A percentile compares a stretch with the other conserved stretches of the same genome.
These are phyloP conservation scores for Tamandua tetradactyla DNA, from an alignment of 2,797 vertebrate species.

Conservation along the genomic window DNA sequence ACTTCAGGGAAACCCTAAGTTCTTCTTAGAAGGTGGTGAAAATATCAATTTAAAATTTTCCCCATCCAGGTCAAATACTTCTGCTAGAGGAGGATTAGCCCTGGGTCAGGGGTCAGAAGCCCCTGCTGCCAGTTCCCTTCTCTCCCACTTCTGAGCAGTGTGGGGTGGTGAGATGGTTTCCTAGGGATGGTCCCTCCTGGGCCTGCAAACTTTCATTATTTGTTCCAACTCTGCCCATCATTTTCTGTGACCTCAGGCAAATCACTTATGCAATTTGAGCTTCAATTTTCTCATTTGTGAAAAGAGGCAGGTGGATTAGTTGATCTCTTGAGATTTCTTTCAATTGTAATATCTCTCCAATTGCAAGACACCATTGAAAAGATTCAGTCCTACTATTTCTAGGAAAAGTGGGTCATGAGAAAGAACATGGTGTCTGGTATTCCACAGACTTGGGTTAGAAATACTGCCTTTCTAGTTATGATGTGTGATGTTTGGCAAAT, in stretches of 20 bases:
- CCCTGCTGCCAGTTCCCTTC: not conserved
- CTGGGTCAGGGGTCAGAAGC: not conserved
- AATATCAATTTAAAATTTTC: not conserved
- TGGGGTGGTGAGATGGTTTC: not conserved
- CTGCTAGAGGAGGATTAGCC: not conserved
- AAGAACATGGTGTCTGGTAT: not conserved
- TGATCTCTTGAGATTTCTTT: not conserved
- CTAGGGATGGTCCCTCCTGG: not conserved
- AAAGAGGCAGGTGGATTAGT: not conserved
- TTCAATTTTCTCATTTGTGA: conserved; percentile 2
- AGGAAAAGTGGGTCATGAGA: not conserved
- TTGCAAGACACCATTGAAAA: not conserved
- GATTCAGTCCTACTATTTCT: not conserved
- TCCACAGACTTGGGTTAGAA: not conserved
- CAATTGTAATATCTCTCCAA: not conserved
- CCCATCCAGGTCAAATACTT: not conserved
- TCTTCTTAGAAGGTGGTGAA: not conserved
- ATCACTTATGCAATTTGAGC: not conserved
- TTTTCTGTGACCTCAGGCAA: not conserved
- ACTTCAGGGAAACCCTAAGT: not conserved
- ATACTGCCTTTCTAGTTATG: not conserved
- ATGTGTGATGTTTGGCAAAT: not conserved
- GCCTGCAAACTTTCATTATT: not conserved
- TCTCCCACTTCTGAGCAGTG: not conserved
- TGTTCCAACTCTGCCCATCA: not conserved